Base-by-base conservation (phyloP, 2,113 vertebrate species). In the Propithecus coquereli region DNA sequence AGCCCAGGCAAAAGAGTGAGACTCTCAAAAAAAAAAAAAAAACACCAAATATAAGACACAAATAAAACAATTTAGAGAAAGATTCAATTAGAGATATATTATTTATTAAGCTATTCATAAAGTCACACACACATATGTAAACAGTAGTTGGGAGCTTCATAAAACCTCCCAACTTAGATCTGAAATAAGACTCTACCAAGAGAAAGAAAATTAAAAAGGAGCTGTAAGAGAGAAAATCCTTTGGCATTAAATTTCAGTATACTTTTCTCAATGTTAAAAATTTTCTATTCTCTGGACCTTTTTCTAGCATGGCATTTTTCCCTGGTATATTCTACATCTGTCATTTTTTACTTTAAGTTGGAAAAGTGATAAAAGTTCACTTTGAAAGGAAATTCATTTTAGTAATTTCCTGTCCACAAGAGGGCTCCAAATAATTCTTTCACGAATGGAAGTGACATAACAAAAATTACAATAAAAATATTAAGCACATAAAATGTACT, bases 381-480 rank as follows among this genome's bases (percentile, higher is more conserved):
- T 96, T 86, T 47, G 65, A 97, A 96, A 94, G 70, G n/a, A 97
- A 95, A 97, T 94, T 84, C 23, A 71, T 87, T 97, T 93, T 70
- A 86, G 82, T 91, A 84, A 97, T 66, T 94, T 97, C 89, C 93
- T 96, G 93, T 97, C 98, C 98, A 98, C 95, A 95, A 98, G 98
- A 97, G 98, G 98, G 98, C 97, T 96, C 97, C 96, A 93, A 88
- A 88, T 90, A 97, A 96, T 97, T 98, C 95, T 96, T 94, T 50
- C 87, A 74, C 63, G 92, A 88, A 93, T 43, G 50, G 65, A 93
- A 96, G 50, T 87, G n/a, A 57, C 23, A 30, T 1, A 82, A 90
- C 47, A 82, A 92, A 82, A 63, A 77, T 88, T 57, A 90, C 63
- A 76, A 93, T 92, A 83, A 93, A 96, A 97, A 71, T 77, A 92